Evolutionary conservation across 1,140 invertebrate species (phyloP).

Genomic region (Chrysoperla carnea): DNA sequence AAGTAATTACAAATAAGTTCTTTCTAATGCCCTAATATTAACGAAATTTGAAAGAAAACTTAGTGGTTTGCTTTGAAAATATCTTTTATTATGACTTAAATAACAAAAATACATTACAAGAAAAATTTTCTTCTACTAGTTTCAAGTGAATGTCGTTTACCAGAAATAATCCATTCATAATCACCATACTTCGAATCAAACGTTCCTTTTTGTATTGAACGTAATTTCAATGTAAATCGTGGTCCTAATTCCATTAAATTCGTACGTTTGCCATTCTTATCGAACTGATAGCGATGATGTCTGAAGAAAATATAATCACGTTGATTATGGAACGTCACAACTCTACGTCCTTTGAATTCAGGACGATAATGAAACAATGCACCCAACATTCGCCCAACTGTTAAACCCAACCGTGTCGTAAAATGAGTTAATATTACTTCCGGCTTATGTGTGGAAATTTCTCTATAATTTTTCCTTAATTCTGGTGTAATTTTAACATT

Average conservation of each 20-base stretch:
- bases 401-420: conserved; percentile 78
- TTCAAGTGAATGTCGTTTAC: conserved; percentile 78
- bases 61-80: too few relatives aligned
- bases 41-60: too few relatives aligned
- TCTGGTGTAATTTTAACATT: conserved; percentile 73
- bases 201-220: conserved; percentile 87
- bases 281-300: conserved; percentile 89
- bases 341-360: conserved; percentile 80
- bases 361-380: conserved; percentile 93
- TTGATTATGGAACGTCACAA: conserved; percentile 97
- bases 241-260: conserved; percentile 89
- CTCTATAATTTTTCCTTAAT: conserved; percentile 52
- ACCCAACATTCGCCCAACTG: conserved; percentile 84
- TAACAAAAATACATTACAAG: conserved; percentile 33
- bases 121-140: conserved; percentile 79
- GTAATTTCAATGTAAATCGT: conserved; percentile 82
- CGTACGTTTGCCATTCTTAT: conserved; percentile 58
- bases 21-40: too few relatives aligned
- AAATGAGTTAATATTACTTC: conserved; percentile 97
- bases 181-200: conserved; percentile 95
- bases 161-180: conserved; percentile 93
- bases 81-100: too few relatives aligned
- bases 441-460: conserved; percentile 70
- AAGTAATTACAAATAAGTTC: too few relatives aligned
- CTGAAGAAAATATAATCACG: conserved; percentile 98